Evolutionary conservation across 1,140 invertebrate species (phyloP).

Genomic region (Drosophila santomea): DNA sequence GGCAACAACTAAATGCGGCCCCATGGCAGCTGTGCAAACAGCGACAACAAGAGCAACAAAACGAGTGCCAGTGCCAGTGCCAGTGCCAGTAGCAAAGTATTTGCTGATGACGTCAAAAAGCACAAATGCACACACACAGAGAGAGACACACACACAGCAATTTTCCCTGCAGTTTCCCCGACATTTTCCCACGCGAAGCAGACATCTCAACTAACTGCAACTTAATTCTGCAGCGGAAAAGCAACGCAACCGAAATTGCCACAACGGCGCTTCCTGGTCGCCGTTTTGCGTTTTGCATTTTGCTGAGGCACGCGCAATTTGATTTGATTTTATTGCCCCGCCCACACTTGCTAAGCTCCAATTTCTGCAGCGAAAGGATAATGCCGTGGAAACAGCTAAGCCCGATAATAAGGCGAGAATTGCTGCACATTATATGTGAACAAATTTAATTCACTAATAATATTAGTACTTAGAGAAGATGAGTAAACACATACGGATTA

Average conservation of each 20-base stretch:
- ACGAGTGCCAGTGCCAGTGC: neutral
- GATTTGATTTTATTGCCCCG: conserved; percentile 48
- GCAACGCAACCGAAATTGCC: conserved; percentile 53
- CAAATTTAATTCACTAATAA: too few species aligned
- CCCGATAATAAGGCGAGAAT: conserved; percentile 2
- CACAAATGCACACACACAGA: conserved; percentile 20
- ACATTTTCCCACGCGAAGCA: conserved; percentile 6
- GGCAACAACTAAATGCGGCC: conserved; percentile 66
- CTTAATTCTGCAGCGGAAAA: conserved; percentile 47
- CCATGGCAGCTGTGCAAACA: conserved; percentile 78
- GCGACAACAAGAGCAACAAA: conserved; percentile 36
- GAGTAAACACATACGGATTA: too few species aligned
- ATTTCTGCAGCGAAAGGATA: conserved; percentile 21
- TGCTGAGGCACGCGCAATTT: conserved; percentile 53
- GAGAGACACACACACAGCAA: conserved; percentile 5
- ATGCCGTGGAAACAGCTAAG: conserved; percentile 8
- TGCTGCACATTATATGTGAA: too few species aligned
- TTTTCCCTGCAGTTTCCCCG: neutral
- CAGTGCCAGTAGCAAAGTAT: conserved; percentile 26
- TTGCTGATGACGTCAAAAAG: conserved; percentile 72
- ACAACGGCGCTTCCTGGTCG: conserved; percentile 46
- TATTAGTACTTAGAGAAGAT: too few species aligned
- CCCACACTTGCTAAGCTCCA: conserved; percentile 20
- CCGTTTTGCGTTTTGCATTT: conserved; percentile 40
- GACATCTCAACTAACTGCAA: conserved; percentile 49